Evolutionary conservation across 2,113 vertebrate species (phyloP).

Genomic region (Ophiodon elongatus): DNA sequence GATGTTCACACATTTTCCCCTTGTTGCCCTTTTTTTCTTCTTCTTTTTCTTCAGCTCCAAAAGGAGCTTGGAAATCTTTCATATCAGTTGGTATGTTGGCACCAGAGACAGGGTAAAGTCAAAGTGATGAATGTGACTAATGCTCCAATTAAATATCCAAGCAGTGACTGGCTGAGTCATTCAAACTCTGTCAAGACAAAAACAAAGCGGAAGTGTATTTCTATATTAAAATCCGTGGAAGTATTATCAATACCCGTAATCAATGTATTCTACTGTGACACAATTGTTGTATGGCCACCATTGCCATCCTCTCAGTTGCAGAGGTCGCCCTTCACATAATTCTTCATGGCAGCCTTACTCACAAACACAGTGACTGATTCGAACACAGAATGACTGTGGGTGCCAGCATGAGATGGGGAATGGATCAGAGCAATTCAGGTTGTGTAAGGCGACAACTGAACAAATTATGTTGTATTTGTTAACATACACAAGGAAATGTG

Average conservation of each 20-base stretch:
- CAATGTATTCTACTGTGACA: not conserved
- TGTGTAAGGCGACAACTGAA: not conserved
- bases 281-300: not conserved
- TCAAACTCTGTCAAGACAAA: not conserved
- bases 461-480: not conserved
- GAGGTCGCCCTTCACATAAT: not conserved
- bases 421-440: not conserved
- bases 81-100: not conserved
- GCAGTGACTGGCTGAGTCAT: too few species aligned
- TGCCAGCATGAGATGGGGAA: not conserved
- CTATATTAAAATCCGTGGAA: not conserved
- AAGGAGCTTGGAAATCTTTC: not conserved
- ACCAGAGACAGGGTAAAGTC: not conserved
- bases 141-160: not conserved
- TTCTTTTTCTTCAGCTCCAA: not conserved
- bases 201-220: not conserved
- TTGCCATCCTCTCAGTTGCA: slow-evolving; percentile 10
- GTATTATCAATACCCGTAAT: not conserved
- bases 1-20: not conserved
- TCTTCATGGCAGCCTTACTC: slow-evolving; percentile 20
- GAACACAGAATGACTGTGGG: not conserved
- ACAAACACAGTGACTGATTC: not conserved
- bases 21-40: not conserved
- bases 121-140: not conserved
- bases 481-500: too few species aligned